Conservation (phyloP, 2,888 invertebrate species). For the Myopa tessellatipennis region DNA sequence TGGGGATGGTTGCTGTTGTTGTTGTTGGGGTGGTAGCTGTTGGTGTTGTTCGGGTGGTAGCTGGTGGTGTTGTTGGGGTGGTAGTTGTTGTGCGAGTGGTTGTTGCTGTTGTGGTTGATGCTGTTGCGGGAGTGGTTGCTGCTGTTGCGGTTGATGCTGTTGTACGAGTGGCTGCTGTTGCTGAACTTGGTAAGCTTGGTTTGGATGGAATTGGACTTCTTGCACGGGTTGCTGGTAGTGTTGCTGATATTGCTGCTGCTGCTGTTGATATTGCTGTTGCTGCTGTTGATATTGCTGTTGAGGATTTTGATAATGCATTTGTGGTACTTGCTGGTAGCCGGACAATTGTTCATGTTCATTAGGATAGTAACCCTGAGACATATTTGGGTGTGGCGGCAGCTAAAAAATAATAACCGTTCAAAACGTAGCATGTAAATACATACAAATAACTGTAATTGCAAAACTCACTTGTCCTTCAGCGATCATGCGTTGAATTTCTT, state of each 20-base stretch:
- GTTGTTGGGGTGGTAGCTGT: constrained; percentile 41
- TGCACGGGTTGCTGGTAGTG: constrained; percentile 46
- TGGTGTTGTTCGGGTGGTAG: constrained; percentile 41
- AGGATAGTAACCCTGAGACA: constrained; percentile 66
- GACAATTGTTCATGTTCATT: constrained; percentile 52
- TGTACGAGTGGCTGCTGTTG: constrained; percentile 48
- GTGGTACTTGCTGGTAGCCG: constrained; percentile 53
- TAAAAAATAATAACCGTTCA: constrained; percentile 42
- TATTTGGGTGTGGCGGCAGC: constrained; percentile 67
- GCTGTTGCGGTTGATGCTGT: constrained; percentile 39
- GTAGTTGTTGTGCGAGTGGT: constrained; percentile 47
- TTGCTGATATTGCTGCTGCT: constrained; percentile 49
- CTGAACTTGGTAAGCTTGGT: constrained; percentile 37
- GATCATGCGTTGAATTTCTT: constrained; percentile 75
- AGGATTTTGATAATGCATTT: constrained; percentile 57
- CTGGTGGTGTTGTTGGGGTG: constrained; percentile 37
- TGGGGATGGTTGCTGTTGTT: constrained; percentile 42
- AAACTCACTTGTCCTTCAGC: constrained; percentile 74
- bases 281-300: constrained; percentile 58
- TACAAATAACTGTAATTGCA: background rate
- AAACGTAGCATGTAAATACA: background rate
- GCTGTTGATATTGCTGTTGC: constrained; percentile 53
- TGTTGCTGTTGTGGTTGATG: constrained; percentile 46
- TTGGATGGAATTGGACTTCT: constrained; percentile 49
- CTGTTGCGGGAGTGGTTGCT: constrained; percentile 52